These are phyloP conservation scores for Echeneis naucrates DNA, from an alignment of 2,797 vertebrate species.

Conservation along the genomic window DNA sequence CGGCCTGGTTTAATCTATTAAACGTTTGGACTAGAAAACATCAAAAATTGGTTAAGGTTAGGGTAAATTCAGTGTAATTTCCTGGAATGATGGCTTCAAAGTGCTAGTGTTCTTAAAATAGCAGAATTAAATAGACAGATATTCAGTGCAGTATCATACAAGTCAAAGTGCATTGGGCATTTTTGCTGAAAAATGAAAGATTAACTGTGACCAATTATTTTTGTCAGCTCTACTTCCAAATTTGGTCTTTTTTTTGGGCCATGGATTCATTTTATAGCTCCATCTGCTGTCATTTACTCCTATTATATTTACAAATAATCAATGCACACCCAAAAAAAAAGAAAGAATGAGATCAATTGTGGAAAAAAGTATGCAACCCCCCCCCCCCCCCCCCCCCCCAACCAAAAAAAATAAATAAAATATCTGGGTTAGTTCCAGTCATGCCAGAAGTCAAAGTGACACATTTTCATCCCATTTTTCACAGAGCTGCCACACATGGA, in stretches of 20 bases:
- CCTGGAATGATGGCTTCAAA: background rate
- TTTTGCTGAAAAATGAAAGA: background rate
- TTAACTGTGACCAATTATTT: background rate
- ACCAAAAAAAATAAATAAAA: too few species aligned
- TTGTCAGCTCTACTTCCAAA: background rate
- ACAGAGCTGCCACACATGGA: background rate
- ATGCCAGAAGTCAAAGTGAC: background rate
- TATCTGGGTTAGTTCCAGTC: conserved; percentile 10
- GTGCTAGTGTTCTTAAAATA: background rate
- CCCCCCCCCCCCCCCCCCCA: too few species aligned
- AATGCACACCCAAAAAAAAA: background rate
- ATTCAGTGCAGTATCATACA: background rate
- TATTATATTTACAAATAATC: background rate
- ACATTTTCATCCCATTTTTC: background rate
- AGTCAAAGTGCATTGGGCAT: background rate
- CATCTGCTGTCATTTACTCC: background rate
- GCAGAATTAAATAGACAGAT: background rate
- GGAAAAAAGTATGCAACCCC: background rate
- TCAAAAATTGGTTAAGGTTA: background rate
- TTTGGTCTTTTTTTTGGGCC: conserved; percentile 1
- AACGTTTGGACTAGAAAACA: background rate
- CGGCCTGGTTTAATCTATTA: background rate
- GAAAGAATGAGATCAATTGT: background rate
- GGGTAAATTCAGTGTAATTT: background rate
- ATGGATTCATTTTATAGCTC: background rate